A percentile compares a stretch with the other conserved stretches of the same genome.
phyloP scores from a whole-genome alignment of 2,888 invertebrate genomes.

The Harpalus rufipes region DNA sequence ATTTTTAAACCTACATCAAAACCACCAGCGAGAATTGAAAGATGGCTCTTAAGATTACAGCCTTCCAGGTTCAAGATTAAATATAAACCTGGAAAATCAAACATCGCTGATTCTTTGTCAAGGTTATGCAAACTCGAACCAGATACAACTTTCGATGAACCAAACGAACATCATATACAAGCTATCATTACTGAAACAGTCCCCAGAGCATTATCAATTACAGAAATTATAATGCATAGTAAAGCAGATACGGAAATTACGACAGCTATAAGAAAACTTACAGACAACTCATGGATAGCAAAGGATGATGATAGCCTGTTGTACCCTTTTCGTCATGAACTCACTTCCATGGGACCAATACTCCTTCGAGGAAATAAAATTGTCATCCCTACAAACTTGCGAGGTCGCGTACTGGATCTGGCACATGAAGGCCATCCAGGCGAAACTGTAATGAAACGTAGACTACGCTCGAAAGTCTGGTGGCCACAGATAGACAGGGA shows the following conservation, averaged over 20 bases:
- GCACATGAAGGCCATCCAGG: too few species aligned
- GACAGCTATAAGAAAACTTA: background rate
- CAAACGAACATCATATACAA: background rate
- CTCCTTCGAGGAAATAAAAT: background rate
- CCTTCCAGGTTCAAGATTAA: background rate
- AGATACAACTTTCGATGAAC: background rate
- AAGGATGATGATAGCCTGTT: conserved; percentile 72
- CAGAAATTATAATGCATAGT: background rate
- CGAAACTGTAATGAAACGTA: too few species aligned
- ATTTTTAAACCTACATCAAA: conserved; percentile 6
- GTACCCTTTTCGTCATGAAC: too few species aligned
- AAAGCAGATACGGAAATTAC: background rate
- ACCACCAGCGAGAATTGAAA: background rate
- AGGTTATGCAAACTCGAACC: background rate
- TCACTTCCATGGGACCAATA: too few species aligned
- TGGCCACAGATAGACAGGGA: too few species aligned
- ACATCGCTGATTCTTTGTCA: conserved; percentile 17
- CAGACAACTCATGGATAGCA: conserved; percentile 54
- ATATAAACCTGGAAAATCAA: conserved; percentile 9
- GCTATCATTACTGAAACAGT: background rate
- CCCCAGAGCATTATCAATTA: conserved; percentile 2
- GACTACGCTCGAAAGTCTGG: too few species aligned
- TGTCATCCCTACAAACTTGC: conserved; percentile 50
- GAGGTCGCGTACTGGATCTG: background rate
- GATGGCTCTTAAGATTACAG: conserved; percentile 13